Evolutionary conservation across 1,140 invertebrate genomes (phyloP), one percentile per base, ranked within the genome.

Genomic region (Melipona quadrifasciata): DNA sequence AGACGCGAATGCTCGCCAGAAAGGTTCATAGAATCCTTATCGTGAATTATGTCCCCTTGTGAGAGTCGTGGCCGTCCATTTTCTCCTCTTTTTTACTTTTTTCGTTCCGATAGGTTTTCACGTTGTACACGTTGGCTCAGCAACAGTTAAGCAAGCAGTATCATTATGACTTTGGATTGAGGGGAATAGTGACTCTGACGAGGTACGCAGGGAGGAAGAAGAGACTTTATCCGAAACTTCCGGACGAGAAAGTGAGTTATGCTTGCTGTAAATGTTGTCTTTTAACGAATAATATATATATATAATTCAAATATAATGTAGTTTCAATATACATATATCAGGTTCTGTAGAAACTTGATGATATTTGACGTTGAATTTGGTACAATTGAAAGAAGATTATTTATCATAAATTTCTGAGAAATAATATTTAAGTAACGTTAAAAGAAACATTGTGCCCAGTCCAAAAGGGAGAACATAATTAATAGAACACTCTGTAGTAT

Each of bases 111-210:
- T 83, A 97, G 96, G 95, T 97, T 0, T 97, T 96, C 92, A 97
- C 97, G 0, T 91, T 97, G 39, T 97, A 97, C 88, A 96, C 96
- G 87, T 90, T 97, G 47, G 96, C 96, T 5, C 96, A 96, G 88
- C 96, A 97, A 87, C 97, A 97, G 93, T 91, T 97, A 21, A 97
- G 97, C 61, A 97, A 97, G 89, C 97, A 98, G 91, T 96, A 96
- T 91, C 98, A 98, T 93, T 98, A 98, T 93, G 98, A 98, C 93
- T 98, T 98, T 92, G 98, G 98, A 17, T 93, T 98, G 6, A 95
- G 98, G 74, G 97, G 97, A 12, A 97, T 98, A 95, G 97, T 98
- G 1, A 97, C 97, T 1, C 93, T 98, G n/a, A 94, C 98, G 19
- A 94, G 97, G 77, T 98, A 98, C 92, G 97, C 97, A 17, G 98